Conservation (phyloP, 1,140 invertebrate genomes). For the Microplitis mediator region DNA sequence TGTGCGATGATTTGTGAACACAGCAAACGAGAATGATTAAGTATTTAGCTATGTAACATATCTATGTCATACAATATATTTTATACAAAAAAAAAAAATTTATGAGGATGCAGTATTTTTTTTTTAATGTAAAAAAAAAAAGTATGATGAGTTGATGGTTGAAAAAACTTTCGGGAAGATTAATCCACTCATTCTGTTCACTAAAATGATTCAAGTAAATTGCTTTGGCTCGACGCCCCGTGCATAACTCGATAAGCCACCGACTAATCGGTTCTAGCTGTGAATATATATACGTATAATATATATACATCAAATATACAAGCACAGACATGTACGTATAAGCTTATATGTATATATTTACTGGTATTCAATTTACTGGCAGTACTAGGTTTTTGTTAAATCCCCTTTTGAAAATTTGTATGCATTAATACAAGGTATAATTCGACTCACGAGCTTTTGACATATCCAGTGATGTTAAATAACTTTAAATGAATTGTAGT, state of each 20-base stretch:
- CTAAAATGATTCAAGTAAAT: conserved; percentile 37
- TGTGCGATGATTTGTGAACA: conserved; percentile 46
- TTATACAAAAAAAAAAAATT: neutral
- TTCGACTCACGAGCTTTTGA: no score
- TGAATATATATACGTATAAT: no score
- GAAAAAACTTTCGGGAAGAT: conserved; percentile 31
- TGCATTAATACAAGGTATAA: no score
- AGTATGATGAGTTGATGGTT: neutral
- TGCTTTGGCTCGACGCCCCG: conserved; percentile 36
- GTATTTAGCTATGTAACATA: neutral
- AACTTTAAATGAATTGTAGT: no score
- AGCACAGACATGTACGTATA: neutral
- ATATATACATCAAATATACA: neutral
- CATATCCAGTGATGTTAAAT: no score
- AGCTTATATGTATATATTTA: neutral
- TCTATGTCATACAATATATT: neutral
- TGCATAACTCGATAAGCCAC: conserved; percentile 7
- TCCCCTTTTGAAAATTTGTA: no score
- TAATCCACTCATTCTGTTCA: conserved; percentile 19
- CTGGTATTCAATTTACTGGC: neutral
- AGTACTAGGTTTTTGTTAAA: neutral
- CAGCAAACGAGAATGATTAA: conserved; percentile 1
- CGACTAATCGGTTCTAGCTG: neutral
- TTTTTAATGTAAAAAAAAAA: neutral
- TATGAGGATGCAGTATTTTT: neutral